Conservation (phyloP, 1,140 invertebrate species). For the Xylocopa sonorina region DNA sequence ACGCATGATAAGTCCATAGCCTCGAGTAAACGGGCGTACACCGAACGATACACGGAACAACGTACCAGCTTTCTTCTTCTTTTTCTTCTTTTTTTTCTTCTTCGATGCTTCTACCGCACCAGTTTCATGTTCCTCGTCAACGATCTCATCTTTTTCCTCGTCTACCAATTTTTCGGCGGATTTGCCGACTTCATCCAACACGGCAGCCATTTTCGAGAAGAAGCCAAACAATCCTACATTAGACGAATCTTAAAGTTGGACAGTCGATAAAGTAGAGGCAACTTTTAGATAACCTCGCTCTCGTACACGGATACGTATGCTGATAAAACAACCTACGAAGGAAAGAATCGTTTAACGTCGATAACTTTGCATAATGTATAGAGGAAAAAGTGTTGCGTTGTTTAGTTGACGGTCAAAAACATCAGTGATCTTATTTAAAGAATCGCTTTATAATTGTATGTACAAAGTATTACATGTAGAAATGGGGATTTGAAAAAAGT, state of each 20-base stretch:
- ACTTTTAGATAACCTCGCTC: background rate
- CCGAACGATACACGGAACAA: slow-evolving; percentile 16
- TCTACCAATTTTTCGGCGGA: slow-evolving; percentile 79
- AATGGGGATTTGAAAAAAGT: slow-evolving; percentile 3
- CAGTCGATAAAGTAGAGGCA: slow-evolving; percentile 4
- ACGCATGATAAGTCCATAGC: background rate
- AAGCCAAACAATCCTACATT: slow-evolving; percentile 36
- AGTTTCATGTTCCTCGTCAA: slow-evolving; percentile 82
- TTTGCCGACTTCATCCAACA: slow-evolving; percentile 82
- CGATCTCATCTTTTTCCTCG: slow-evolving; percentile 80
- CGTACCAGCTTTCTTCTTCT: slow-evolving; percentile 88
- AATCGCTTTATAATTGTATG: slow-evolving; percentile 34
- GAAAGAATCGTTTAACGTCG: no score
- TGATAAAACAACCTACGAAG: background rate
- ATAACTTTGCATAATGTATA: no score
- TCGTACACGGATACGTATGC: background rate
- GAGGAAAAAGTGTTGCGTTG: no score
- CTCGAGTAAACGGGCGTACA: slow-evolving; percentile 19
- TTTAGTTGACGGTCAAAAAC: background rate
- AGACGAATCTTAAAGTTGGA: no score
- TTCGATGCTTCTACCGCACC: slow-evolving; percentile 84
- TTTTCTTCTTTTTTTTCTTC: slow-evolving; percentile 89
- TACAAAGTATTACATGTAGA: slow-evolving; percentile 45
- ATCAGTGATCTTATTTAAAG: background rate
- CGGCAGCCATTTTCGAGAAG: slow-evolving; percentile 81